These are phyloP conservation scores for Malacoraja senta DNA, from an alignment of 2,797 vertebrate species.

Conservation along the genomic window DNA sequence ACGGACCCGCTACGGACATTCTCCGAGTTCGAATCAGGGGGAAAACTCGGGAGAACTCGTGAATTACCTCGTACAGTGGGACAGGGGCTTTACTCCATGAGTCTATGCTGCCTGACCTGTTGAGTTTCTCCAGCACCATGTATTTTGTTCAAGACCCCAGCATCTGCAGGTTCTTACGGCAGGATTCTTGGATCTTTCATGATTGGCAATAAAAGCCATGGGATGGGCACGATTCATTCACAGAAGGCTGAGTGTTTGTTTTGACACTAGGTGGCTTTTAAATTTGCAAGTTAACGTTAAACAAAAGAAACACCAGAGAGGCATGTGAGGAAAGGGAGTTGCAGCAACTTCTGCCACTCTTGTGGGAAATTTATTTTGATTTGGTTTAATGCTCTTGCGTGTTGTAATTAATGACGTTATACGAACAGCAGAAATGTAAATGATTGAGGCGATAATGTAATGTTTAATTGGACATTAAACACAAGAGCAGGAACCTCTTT, in stretches of 20 bases:
- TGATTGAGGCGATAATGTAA: not conserved
- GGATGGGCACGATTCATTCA: too few relatives aligned
- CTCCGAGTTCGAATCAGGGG: too few relatives aligned
- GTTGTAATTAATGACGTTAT: not conserved
- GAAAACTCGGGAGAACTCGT: too few relatives aligned
- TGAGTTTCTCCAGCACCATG: too few relatives aligned
- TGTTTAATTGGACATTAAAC: not conserved
- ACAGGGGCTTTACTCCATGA: too few relatives aligned
- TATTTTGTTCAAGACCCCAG: too few relatives aligned
- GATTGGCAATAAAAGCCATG: not conserved
- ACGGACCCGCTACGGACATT: too few relatives aligned
- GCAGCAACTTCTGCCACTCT: too few relatives aligned
- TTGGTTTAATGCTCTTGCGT: not conserved
- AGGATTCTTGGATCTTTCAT: not conserved
- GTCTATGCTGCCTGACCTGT: too few relatives aligned
- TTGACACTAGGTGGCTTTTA: not conserved
- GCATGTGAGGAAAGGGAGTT: too few relatives aligned
- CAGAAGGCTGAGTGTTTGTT: not conserved
- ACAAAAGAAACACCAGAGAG: not conserved
- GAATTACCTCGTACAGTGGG: too few relatives aligned
- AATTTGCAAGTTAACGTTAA: not conserved
- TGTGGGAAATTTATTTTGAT: not conserved
- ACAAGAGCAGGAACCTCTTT: not conserved
- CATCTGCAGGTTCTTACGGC: too few relatives aligned
- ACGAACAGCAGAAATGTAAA: not conserved